Conservation (phyloP, 2,797 vertebrate species). For the Florisuga fusca region DNA sequence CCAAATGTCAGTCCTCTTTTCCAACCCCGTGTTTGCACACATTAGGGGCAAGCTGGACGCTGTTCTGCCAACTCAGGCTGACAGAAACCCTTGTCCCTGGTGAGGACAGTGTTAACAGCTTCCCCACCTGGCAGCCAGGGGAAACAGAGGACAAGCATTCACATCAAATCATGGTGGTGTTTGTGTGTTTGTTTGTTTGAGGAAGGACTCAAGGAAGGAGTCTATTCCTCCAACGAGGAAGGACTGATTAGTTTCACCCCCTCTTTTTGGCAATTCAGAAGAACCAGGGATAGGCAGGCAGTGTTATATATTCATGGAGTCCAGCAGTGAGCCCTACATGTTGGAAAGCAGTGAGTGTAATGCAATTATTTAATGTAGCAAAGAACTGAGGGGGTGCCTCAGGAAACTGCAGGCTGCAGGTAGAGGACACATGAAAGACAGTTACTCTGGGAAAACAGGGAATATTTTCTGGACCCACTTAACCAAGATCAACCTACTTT, state of each 20-base stretch:
- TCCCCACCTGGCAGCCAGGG: background rate
- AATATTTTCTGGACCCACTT: constrained; percentile 42
- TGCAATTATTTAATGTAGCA: background rate
- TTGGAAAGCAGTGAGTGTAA: background rate
- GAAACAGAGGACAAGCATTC: background rate
- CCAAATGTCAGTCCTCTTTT: background rate
- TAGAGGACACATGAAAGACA: constrained; percentile 22
- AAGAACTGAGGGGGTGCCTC: background rate
- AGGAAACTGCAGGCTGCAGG: background rate
- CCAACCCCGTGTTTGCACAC: background rate
- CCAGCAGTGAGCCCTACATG: background rate
- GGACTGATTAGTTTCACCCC: background rate
- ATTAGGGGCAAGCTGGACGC: background rate
- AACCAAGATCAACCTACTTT: constrained; percentile 49
- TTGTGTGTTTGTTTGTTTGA: background rate
- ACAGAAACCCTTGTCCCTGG: background rate
- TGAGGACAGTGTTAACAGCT: background rate
- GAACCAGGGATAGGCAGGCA: background rate
- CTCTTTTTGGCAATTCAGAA: background rate
- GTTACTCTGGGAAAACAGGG: background rate
- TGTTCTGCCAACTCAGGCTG: background rate
- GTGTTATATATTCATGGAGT: fast-evolving
- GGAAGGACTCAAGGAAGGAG: no score
- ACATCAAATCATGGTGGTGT: background rate
- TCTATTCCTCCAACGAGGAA: no score